Evolutionary conservation across 2,797 vertebrate genomes (phyloP).

Genomic region (Gymnocypris eckloni): DNA sequence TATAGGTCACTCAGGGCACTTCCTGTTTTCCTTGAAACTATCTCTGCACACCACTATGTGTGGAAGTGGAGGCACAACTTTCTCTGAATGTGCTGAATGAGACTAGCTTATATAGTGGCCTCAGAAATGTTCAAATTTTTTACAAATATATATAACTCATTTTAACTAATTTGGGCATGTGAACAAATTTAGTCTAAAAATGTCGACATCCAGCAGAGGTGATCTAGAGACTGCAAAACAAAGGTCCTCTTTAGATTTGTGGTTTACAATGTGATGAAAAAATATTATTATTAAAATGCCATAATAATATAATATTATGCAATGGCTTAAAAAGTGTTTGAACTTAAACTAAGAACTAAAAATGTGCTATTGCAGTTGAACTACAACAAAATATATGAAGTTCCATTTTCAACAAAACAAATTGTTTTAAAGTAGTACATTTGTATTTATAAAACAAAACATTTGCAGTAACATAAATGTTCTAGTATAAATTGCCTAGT

Average conservation of each 20-base stretch:
- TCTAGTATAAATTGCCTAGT: neutral
- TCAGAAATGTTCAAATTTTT: neutral
- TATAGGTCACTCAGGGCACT: slow-evolving; percentile 31
- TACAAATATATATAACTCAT: neutral
- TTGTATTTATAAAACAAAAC: neutral
- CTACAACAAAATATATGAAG: neutral
- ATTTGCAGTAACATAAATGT: neutral
- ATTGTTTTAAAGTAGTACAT: too few species aligned
- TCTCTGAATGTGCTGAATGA: neutral
- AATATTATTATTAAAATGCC: too few species aligned
- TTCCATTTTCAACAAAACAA: neutral
- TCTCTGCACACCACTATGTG: neutral
- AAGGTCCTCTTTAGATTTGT: neutral
- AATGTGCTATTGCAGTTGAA: neutral
- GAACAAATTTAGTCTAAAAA: neutral
- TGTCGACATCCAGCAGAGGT: neutral
- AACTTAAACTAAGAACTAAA: neutral
- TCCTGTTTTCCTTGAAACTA: slow-evolving; percentile 37
- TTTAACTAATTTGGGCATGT: neutral
- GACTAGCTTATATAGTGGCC: neutral
- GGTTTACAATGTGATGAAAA: neutral
- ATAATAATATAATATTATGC: neutral
- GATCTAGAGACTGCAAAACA: neutral
- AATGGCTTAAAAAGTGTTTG: neutral
- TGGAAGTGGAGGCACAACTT: neutral